Base-by-base conservation (phyloP, 23 tunicate genomes). In the Styela plicata region DNA sequence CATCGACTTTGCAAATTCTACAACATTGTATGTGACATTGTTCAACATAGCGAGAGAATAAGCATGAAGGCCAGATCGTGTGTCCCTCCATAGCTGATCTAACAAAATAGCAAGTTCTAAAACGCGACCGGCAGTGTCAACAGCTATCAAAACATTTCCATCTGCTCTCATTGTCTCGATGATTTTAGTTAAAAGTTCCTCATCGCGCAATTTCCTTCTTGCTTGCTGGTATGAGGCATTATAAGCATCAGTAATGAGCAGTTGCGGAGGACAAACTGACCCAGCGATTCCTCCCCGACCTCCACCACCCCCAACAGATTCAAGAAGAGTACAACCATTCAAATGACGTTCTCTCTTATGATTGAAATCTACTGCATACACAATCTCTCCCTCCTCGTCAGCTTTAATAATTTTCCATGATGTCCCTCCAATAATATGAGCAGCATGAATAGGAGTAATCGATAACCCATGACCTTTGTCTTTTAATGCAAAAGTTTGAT, bases 71-170 rank as follows among this genome's bases (percentile, higher is more conserved):
- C 89, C 91, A 2, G 91, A 86, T 44, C 99, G 53, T 5, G 86
- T 63, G 79, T 88, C 93, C 3, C 86, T 63, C 99, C 99, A 95
- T 69, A 90, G 74, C 34, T 85, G 93, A 36, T 93, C 98, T 85
- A 94, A 65, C 32, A 95, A 77, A 74, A 95, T 89, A 13, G 96
- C 99, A 30, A 95, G 96, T 84, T 95, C 99, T 29, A 95, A 33
- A 64, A 89, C 99, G 62, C 99, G 86, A 10, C 99, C 99, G 24
- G 99, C 99, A 20, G 99, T 95, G 79, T 95, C 99, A 2, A 87
- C 91, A 5, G 93, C 91, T 16, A 95, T 95, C 65, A 95, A 73
- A 23, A 95, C 99, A 70, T 95, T 95, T 24, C 99, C 99, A 74
- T 90, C 96, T 2, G 65, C 76, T 66, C 89, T 69, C 89, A 90